A percentile compares a stretch with the other conserved stretches of the same genome.
Conservation (phyloP, 2,797 vertebrate species). For the Percopsis omiscomaycus region DNA sequence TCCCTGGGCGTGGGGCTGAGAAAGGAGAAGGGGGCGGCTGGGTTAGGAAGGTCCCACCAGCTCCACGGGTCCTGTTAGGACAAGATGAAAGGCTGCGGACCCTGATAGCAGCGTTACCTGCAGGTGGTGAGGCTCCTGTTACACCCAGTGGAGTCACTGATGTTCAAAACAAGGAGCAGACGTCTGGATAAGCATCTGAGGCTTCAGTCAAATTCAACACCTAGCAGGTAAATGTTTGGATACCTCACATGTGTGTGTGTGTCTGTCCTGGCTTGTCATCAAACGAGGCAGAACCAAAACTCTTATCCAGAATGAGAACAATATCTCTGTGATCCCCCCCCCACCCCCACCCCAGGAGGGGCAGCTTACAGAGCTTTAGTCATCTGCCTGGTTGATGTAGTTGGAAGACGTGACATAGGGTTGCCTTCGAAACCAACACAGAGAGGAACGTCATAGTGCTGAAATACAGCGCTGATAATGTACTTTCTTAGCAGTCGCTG, state of each 20-base stretch:
- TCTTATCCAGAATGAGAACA: slow-evolving; percentile 45
- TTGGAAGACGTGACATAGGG: slow-evolving; percentile 16
- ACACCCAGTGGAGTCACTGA: slow-evolving; percentile 57
- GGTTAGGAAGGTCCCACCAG: slow-evolving; percentile 6
- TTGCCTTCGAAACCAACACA: slow-evolving; percentile 7
- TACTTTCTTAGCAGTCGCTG: too few species aligned
- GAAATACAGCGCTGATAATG: too few species aligned
- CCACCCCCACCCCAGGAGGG: slow-evolving; percentile 19
- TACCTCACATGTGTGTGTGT: slow-evolving; percentile 41
- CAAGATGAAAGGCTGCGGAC: slow-evolving; percentile 63
- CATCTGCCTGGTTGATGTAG: slow-evolving; percentile 34
- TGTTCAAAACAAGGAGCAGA: slow-evolving; percentile 66
- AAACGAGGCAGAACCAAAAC: slow-evolving; percentile 49
- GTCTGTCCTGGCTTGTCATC: slow-evolving; percentile 59
- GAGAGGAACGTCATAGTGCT: too few species aligned
- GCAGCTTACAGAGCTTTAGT: slow-evolving; percentile 27
- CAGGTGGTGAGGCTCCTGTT: slow-evolving; percentile 69
- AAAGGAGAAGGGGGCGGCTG: slow-evolving; percentile 17
- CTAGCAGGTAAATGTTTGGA: slow-evolving; percentile 67
- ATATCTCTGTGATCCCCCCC: slow-evolving; percentile 47
- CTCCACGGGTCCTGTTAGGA: slow-evolving; percentile 60
- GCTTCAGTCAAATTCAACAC: slow-evolving; percentile 74
- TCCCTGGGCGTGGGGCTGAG: neutral
- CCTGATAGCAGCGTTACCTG: slow-evolving; percentile 53
- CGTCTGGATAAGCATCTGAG: slow-evolving; percentile 77